Percentiles rank a stretch among this genome's conserved stretches.
phyloP scores from a whole-genome alignment of 2,797 vertebrate genomes.

The Eutrigla gurnardus region DNA sequence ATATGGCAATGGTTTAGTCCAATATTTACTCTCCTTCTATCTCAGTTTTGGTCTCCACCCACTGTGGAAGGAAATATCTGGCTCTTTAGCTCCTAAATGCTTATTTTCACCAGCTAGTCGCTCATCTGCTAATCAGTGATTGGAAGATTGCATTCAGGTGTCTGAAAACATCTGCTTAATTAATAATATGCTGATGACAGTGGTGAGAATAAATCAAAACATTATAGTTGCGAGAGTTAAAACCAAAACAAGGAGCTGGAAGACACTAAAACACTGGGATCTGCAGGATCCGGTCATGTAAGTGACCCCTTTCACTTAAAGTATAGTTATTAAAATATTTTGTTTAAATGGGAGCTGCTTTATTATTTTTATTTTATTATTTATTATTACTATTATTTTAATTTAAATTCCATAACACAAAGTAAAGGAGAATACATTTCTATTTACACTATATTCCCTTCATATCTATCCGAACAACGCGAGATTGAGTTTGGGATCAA shows the following conservation, averaged over 20 bases:
- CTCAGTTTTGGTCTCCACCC: not conserved
- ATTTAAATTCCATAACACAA: not conserved
- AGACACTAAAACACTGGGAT: not conserved
- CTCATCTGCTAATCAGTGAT: too few species aligned
- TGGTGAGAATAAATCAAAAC: not conserved
- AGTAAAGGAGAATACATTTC: not conserved
- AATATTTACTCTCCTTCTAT: not conserved
- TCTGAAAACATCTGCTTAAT: not conserved
- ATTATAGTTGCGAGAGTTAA: not conserved
- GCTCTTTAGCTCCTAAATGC: not conserved
- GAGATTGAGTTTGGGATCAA: slow-evolving; percentile 24
- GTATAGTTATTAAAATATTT: too few species aligned
- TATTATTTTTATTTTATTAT: too few species aligned
- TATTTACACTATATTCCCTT: not conserved
- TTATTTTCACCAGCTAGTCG: not conserved
- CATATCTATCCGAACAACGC: not conserved
- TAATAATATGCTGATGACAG: not conserved
- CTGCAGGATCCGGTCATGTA: not conserved
- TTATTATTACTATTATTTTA: too few species aligned
- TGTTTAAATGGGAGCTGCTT: not conserved
- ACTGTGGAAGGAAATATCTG: too few species aligned
- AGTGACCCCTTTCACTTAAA: not conserved
- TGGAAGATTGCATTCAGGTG: too few species aligned
- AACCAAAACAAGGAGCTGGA: slow-evolving; percentile 4
- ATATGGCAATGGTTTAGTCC: not conserved